Conservation (phyloP, 2,113 vertebrate species). For the Nothoprocta pentlandii region DNA sequence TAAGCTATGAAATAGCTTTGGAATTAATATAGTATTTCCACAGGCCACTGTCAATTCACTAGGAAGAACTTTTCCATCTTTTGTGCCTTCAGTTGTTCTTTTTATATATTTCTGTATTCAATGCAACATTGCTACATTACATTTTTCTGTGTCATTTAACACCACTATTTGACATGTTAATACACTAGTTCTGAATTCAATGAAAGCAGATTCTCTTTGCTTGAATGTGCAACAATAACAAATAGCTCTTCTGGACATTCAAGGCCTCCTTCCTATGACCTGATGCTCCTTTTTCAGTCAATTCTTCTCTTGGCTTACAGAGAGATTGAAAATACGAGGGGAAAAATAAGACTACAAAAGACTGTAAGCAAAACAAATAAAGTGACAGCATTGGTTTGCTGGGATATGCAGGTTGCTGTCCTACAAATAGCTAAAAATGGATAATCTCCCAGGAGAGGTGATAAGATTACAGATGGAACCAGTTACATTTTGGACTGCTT, state of each 20-base stretch:
- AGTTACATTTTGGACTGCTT: constrained; percentile 14
- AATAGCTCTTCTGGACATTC: background rate
- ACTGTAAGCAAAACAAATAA: background rate
- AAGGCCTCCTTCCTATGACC: background rate
- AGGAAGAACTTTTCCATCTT: background rate
- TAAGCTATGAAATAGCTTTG: background rate
- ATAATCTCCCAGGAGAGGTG: background rate
- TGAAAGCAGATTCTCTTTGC: background rate
- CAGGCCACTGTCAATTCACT: background rate
- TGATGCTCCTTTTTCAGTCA: constrained; percentile 4
- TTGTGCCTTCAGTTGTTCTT: background rate
- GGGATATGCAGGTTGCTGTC: background rate
- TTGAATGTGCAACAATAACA: background rate
- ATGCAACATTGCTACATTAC: background rate
- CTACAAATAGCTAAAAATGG: constrained; percentile 43
- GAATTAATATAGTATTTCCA: background rate
- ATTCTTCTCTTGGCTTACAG: background rate
- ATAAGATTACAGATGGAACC: constrained; percentile 37
- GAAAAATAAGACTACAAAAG: background rate
- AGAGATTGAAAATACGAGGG: background rate
- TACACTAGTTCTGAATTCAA: background rate
- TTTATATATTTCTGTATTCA: background rate
- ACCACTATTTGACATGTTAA: background rate
- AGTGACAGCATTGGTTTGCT: background rate
- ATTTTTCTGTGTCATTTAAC: background rate